These are phyloP conservation scores for Enteromius unitaeniatus DNA, from an alignment of 2,797 vertebrate species.

Conservation along the genomic window DNA sequence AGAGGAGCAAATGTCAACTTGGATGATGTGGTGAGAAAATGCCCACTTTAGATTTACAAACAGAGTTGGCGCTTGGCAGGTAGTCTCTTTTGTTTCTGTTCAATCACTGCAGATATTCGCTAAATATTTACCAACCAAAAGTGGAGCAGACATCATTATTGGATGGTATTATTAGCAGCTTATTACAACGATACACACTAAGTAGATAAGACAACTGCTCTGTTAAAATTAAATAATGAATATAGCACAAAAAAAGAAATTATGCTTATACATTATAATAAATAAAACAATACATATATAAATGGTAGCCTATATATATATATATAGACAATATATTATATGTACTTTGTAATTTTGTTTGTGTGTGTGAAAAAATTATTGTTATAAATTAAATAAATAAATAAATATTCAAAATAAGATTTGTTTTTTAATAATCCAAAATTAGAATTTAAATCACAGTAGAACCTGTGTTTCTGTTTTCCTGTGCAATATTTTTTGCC, in stretches of 20 bases:
- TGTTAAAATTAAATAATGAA: neutral
- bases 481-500: neutral
- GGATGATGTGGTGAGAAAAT: slow-evolving; percentile 88
- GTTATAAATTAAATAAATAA: neutral
- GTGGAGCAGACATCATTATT: neutral
- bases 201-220: neutral
- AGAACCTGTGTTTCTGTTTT: neutral
- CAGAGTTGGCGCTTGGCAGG: neutral
- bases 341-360: no score
- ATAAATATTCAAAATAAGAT: neutral
- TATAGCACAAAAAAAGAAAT: no score
- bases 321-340: no score
- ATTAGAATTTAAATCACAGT: neutral
- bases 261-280: no score
- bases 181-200: neutral
- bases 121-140: neutral
- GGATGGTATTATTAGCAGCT: neutral
- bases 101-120: neutral
- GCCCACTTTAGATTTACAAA: neutral
- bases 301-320: no score
- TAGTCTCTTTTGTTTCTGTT: neutral
- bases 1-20: slow-evolving; percentile 94
- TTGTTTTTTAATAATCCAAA: neutral
- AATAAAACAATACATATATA: no score
- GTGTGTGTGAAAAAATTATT: neutral